Evolutionary conservation across 2,113 vertebrate genomes (phyloP).

Genomic region (Stegastes partitus): DNA sequence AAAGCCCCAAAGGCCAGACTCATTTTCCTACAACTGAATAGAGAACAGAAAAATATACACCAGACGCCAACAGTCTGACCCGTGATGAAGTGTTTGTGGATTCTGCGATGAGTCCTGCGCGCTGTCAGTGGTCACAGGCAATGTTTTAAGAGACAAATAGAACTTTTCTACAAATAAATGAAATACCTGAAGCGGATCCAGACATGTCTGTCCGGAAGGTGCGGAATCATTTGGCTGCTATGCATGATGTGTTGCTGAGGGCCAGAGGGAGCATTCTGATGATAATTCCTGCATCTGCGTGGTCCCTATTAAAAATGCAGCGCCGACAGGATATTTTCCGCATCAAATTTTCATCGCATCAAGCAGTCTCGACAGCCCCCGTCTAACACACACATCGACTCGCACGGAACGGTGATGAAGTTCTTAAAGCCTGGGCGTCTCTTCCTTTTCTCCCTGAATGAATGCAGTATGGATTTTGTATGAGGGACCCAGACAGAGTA

Average conservation of each 20-base stretch:
- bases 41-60: slow-evolving; percentile 43
- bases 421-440: slow-evolving; percentile 33
- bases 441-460: slow-evolving; percentile 7
- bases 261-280: slow-evolving; percentile 42
- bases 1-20: slow-evolving; percentile 68
- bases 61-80: slow-evolving; percentile 38
- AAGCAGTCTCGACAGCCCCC: slow-evolving; percentile 61
- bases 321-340: slow-evolving; percentile 78
- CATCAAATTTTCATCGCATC: slow-evolving; percentile 81
- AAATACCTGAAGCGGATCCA: slow-evolving; percentile 48
- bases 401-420: slow-evolving; percentile 57
- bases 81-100: slow-evolving; percentile 54
- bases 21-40: slow-evolving; percentile 51
- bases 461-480: slow-evolving; percentile 34
- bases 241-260: background rate
- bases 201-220: slow-evolving; percentile 41
- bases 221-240: slow-evolving; percentile 29
- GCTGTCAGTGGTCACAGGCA: slow-evolving; percentile 20
- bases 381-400: slow-evolving; percentile 26
- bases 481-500: slow-evolving; percentile 19
- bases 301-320: slow-evolving; percentile 80
- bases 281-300: slow-evolving; percentile 63
- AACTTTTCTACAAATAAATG: slow-evolving; percentile 35
- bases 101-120: slow-evolving; percentile 2
- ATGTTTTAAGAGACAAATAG: slow-evolving; percentile 41